Conservation (phyloP, 2,888 invertebrate genomes). For the Epirrhoe tristata region DNA sequence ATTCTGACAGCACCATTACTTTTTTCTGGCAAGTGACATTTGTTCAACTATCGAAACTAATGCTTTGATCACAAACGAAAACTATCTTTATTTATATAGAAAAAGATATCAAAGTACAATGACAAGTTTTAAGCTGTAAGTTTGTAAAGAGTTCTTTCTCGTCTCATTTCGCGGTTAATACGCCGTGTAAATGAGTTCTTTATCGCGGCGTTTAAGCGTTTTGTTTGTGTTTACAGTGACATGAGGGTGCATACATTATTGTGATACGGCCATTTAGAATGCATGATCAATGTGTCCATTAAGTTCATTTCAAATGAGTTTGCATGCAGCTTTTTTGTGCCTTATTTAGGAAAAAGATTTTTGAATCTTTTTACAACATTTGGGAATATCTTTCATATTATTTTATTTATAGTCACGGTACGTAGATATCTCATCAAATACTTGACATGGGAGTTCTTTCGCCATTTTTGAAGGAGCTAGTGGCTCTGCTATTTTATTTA, state of each 20-base stretch:
- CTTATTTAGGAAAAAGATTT: background rate
- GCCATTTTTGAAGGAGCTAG: no score
- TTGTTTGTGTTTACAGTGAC: conserved; percentile 69
- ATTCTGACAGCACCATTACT: conserved; percentile 81
- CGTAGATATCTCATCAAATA: no score
- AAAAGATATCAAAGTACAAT: conserved; percentile 49
- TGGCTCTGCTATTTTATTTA: no score
- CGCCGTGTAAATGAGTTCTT: conserved; percentile 83
- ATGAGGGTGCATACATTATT: conserved; percentile 79
- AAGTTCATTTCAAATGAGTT: conserved; percentile 1
- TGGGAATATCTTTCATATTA: no score
- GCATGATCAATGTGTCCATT: conserved; percentile 20
- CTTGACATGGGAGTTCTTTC: no score
- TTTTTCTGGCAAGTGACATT: conserved; percentile 74
- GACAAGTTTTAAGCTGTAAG: conserved; percentile 43
- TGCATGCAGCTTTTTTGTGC: background rate
- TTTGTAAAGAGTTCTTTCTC: conserved; percentile 65
- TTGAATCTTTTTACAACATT: no score
- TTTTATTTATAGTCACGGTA: no score
- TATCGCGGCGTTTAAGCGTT: conserved; percentile 72
- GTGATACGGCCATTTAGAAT: conserved; percentile 22
- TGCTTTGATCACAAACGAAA: conserved; percentile 20
- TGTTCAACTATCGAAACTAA: conserved; percentile 69
- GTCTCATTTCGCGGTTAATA: conserved; percentile 80
- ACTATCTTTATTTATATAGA: background rate